Conservation (phyloP, 2,113 vertebrate species). For the Pluvialis apricaria region DNA sequence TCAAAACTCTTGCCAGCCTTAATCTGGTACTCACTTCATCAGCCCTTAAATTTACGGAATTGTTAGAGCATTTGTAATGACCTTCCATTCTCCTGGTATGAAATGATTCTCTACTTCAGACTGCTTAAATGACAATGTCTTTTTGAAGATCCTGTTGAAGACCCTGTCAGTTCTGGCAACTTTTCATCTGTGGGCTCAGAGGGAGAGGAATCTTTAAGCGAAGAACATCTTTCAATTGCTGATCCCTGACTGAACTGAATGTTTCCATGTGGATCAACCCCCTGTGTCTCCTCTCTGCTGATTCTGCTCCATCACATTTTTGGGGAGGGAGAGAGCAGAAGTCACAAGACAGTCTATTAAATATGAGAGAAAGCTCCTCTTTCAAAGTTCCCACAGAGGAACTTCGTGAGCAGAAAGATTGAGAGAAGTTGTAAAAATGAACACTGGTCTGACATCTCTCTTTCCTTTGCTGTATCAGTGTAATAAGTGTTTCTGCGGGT, state of each 20-base stretch:
- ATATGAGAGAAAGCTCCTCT: not conserved
- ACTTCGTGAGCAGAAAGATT: not conserved
- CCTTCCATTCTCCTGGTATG: not conserved
- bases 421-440: not conserved
- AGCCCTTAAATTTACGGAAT: not conserved
- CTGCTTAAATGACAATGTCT: conserved; percentile 12
- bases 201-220: not conserved
- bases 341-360: not conserved
- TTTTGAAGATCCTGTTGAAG: conserved; percentile 4
- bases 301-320: not conserved
- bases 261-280: conserved; percentile 21
- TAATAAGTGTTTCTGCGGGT: not conserved
- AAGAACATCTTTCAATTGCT: not conserved
- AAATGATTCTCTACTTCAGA: conserved; percentile 19
- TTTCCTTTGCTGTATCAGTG: not conserved
- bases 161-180: not conserved
- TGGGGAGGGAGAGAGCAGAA: not conserved
- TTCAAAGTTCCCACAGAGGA: not conserved
- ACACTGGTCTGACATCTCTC: not conserved
- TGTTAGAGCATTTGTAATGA: not conserved
- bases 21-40: not conserved
- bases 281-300: not conserved
- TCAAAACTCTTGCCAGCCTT: conserved; percentile 2
- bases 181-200: not conserved
- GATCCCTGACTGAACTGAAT: not conserved